Percentiles rank a stretch among this genome's conserved stretches.
These are phyloP conservation scores for Eriocheir sinensis DNA, from an alignment of 1,140 invertebrate genomes.

Conservation along the genomic window DNA sequence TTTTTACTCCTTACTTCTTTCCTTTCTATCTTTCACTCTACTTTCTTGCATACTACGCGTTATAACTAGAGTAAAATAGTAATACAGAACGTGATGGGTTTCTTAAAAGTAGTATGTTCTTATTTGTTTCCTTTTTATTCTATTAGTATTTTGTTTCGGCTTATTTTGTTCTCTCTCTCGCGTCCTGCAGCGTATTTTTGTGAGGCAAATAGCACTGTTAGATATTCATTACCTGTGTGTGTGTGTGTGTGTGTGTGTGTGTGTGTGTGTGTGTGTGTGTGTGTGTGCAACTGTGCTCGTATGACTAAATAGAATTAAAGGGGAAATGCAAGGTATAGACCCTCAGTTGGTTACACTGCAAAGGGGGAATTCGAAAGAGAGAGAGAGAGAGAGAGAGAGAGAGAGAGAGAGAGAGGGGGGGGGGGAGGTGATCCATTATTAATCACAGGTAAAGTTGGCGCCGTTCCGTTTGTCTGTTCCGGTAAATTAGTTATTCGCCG, in stretches of 20 bases:
- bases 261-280: constrained; percentile 20
- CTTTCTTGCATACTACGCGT: too few species aligned
- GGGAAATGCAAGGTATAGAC: neutral
- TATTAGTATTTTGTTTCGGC: neutral
- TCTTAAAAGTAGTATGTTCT: too few species aligned
- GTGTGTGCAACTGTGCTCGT: neutral
- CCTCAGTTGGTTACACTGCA: neutral
- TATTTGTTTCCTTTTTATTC: neutral
- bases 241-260: constrained; percentile 13
- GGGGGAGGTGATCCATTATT: constrained; percentile 3
- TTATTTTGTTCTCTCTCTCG: neutral
- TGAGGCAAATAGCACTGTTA: too few species aligned
- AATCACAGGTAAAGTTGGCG: constrained; percentile 15
- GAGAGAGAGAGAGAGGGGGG: neutral
- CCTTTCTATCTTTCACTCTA: too few species aligned
- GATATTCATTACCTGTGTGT: too few species aligned
- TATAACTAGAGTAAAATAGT: too few species aligned
- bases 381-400: neutral
- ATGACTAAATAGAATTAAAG: neutral
- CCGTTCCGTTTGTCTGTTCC: constrained; percentile 20
- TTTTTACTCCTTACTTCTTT: too few species aligned
- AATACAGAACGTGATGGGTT: too few species aligned
- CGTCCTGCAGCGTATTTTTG: neutral
- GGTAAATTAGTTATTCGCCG: constrained; percentile 5
- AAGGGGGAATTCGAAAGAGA: neutral